A percentile compares a stretch with the other conserved stretches of the same genome.
Conservation (phyloP, 1,140 invertebrate genomes). For the Solenopsis fugax region DNA sequence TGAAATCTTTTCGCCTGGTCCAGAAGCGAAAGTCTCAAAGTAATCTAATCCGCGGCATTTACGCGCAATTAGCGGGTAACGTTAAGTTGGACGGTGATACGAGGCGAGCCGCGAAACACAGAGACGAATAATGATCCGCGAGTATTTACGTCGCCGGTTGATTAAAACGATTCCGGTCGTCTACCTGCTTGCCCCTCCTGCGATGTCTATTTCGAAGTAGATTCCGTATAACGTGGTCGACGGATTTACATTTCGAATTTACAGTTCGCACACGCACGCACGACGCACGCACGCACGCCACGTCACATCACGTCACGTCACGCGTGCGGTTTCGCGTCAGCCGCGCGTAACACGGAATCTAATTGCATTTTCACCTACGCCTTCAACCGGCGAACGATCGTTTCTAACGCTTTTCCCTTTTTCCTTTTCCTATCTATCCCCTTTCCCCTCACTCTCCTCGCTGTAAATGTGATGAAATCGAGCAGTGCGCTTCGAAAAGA, state of each 20-base stretch:
- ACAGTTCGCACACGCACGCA: slow-evolving; percentile 39
- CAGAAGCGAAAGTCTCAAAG: slow-evolving; percentile 28
- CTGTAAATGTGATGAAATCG: slow-evolving; percentile 56
- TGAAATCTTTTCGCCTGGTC: background rate
- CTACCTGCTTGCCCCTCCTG: slow-evolving; percentile 52
- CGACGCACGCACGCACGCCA: slow-evolving; percentile 24
- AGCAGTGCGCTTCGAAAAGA: slow-evolving; percentile 21
- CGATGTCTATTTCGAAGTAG: slow-evolving; percentile 71
- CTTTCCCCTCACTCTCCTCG: slow-evolving; percentile 21
- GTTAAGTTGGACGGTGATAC: slow-evolving; percentile 27
- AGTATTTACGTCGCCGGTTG: slow-evolving; percentile 57
- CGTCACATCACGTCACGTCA: background rate
- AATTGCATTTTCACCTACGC: slow-evolving; percentile 75
- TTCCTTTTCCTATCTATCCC: slow-evolving; percentile 13
- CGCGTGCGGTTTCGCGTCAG: slow-evolving; percentile 66
- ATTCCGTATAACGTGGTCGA: slow-evolving; percentile 33
- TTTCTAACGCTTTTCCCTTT: slow-evolving; percentile 57
- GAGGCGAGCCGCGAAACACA: slow-evolving; percentile 40
- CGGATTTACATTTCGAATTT: slow-evolving; percentile 70
- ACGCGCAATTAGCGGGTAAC: slow-evolving; percentile 40
- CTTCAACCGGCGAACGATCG: slow-evolving; percentile 37
- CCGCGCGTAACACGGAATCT: slow-evolving; percentile 68
- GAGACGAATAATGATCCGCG: slow-evolving; percentile 57
- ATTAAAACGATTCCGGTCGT: slow-evolving; percentile 68
- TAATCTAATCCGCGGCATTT: slow-evolving; percentile 41